Evolutionary conservation across 2,888 invertebrate species (phyloP), one percentile per base, ranked within the genome.

Genomic region (Brachylomia viminalis): DNA sequence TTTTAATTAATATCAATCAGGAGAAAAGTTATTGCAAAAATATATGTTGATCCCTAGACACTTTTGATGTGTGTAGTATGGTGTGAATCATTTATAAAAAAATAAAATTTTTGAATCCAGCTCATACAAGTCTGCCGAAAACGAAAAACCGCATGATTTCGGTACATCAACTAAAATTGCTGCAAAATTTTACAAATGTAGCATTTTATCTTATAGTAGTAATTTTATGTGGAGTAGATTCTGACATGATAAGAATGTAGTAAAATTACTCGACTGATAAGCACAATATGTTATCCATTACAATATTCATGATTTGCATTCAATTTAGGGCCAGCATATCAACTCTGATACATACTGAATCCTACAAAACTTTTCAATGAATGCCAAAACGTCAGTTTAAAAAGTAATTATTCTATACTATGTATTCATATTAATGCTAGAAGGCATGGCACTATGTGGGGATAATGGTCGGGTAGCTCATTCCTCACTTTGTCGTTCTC

Each of bases 181-280:
- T 61, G 15, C 52, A 52, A 23, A 17, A 52, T 66, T 49, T 52
- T 11, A 27, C 47, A 20, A 77, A 47, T 27, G 17, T 20, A 17
- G 17, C 13, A 6, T 42, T 49, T 79, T 65, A 80, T 75, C 75
- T 15, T 17, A 17, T 17, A 20, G 38, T 65, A 70, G 80, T 70
- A 56, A 27, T 47, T 58, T 68, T 54, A 54, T 1, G 17, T 27
- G 59, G 62, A 68, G 68, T 65, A 68, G 11, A 68, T 68, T 54
- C 15, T 6, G 27, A 30, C 30, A 54, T 45, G 33, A 73, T 79
- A 68, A n/a, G n/a, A 65, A 27, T 56, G n/a, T 68, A 68, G 71
- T 76, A 68, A 49, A 67, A 68, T 82, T 68, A 47, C 59, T 65
- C 66, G 69, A 70, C 59, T 66, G 75, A 70, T 80, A 80, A 56